Conservation (phyloP, 2,888 invertebrate genomes). For the Clistopyga incitator region DNA sequence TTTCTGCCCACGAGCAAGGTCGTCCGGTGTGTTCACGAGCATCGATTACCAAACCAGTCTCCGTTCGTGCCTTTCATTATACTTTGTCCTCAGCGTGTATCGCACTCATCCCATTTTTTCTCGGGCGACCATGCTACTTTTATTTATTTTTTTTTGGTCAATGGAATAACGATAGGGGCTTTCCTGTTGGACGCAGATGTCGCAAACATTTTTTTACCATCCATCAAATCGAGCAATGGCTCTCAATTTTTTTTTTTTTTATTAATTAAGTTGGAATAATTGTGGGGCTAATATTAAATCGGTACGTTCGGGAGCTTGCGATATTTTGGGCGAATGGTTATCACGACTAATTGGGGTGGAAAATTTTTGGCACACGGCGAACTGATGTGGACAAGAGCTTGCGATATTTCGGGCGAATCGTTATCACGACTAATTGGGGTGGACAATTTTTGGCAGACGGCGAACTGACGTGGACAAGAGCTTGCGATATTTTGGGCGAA, state of each 20-base stretch:
- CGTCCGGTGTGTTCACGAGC: slow-evolving; percentile 63
- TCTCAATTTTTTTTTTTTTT: too few relatives aligned
- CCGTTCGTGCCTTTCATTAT: slow-evolving; percentile 55
- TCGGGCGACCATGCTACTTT: slow-evolving; percentile 18
- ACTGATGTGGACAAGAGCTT: too few relatives aligned
- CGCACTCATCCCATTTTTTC: slow-evolving; percentile 26
- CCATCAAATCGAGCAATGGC: background rate
- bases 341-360: too few relatives aligned
- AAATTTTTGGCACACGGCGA: too few relatives aligned
- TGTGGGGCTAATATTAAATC: background rate
- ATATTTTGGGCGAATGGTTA: too few relatives aligned
- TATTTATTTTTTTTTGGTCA: background rate
- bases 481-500: too few relatives aligned
- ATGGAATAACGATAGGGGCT: slow-evolving; percentile 28
- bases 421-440: too few relatives aligned
- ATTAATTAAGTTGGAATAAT: background rate
- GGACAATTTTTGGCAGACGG: too few relatives aligned
- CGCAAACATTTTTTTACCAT: background rate
- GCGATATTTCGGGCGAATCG: too few relatives aligned
- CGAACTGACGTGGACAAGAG: too few relatives aligned
- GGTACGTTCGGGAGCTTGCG: background rate
- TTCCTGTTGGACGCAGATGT: background rate
- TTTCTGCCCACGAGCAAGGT: slow-evolving; percentile 64
- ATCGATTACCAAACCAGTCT: slow-evolving; percentile 68
- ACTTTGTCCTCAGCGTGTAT: slow-evolving; percentile 47